A percentile compares a stretch with the other conserved stretches of the same genome.
Evolutionary conservation across 1,140 invertebrate genomes (phyloP).

Genomic region (Formica selysi): DNA sequence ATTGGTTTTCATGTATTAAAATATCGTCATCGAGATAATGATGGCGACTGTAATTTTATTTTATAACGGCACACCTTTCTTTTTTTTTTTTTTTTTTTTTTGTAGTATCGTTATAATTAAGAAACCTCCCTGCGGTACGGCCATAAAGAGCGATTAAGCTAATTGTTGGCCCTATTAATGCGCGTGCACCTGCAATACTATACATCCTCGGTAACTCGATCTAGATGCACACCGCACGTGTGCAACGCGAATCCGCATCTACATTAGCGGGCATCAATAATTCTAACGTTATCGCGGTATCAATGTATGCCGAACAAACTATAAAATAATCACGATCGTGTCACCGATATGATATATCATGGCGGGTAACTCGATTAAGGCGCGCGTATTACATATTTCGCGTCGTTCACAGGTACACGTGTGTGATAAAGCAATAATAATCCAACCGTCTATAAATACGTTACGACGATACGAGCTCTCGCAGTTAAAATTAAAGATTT

Average conservation of each 20-base stretch:
- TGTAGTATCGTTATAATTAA: slow-evolving; percentile 2
- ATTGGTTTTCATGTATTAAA: background rate
- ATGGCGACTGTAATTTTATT: background rate
- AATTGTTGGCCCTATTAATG: slow-evolving; percentile 33
- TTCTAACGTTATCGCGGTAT: slow-evolving; percentile 11
- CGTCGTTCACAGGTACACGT: background rate
- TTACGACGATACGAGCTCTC: background rate
- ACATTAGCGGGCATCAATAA: slow-evolving; percentile 23
- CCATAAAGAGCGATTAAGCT: slow-evolving; percentile 31
- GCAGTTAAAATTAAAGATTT: background rate
- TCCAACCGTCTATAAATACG: background rate
- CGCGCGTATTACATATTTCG: background rate
- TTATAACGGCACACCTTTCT: background rate
- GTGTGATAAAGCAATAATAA: background rate
- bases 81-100: background rate
- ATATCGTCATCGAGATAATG: background rate
- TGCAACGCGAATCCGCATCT: background rate
- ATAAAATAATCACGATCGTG: slow-evolving; percentile 24
- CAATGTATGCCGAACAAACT: slow-evolving; percentile 16
- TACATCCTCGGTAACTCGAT: background rate
- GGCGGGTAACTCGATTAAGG: background rate
- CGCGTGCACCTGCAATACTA: background rate
- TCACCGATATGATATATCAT: too few relatives aligned
- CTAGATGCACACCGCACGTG: background rate
- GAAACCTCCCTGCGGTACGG: background rate